These are phyloP conservation scores for Rhagologus leucostigma DNA, from an alignment of 2,113 vertebrate genomes.

Conservation along the genomic window DNA sequence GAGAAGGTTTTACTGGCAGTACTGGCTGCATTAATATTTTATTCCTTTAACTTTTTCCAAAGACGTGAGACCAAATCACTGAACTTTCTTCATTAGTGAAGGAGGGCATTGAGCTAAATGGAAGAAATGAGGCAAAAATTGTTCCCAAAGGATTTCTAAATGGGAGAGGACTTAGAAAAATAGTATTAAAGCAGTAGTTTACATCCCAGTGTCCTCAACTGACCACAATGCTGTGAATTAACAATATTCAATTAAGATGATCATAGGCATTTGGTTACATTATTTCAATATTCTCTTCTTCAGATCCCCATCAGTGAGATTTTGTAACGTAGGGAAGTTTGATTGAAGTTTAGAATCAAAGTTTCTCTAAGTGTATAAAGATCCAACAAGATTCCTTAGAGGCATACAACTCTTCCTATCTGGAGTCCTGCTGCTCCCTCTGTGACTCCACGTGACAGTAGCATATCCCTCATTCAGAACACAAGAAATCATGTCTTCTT, in stretches of 20 bases:
- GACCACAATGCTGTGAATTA: not conserved
- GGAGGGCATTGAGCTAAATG: not conserved
- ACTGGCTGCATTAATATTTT: not conserved
- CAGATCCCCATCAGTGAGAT: not conserved
- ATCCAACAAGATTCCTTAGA: not conserved
- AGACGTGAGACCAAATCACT: not conserved
- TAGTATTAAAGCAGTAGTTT: not conserved
- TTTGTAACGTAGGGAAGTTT: not conserved
- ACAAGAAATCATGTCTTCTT: not conserved
- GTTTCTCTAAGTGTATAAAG: not conserved
- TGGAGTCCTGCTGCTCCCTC: not conserved
- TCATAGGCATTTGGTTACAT: not conserved
- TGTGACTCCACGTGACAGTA: not conserved
- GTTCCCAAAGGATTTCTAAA: not conserved
- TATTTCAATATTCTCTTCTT: not conserved
- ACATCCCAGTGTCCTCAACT: not conserved
- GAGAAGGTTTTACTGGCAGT: not conserved
- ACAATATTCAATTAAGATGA: not conserved
- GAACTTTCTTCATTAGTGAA: not conserved
- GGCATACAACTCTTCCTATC: fast-evolving
- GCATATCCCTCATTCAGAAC: not conserved
- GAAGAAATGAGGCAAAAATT: not conserved
- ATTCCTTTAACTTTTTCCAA: not conserved
- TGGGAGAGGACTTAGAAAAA: not conserved
- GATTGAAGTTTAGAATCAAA: not conserved